phyloP scores from a whole-genome alignment of 2,797 vertebrate genomes.

The Fundulus diaphanus region DNA sequence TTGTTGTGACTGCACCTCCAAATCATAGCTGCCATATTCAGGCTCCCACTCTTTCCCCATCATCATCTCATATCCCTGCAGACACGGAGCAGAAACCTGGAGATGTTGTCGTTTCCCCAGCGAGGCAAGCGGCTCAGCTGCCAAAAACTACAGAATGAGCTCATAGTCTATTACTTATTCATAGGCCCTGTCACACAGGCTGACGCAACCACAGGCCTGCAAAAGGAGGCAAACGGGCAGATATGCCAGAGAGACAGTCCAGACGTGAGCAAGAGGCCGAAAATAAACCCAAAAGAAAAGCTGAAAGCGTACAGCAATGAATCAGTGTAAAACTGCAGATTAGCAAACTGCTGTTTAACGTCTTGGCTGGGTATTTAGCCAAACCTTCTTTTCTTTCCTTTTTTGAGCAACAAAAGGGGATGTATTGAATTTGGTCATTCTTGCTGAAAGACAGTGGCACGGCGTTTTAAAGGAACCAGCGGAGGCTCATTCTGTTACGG shows the following conservation, averaged over 20 bases:
- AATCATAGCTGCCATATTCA: slow-evolving; percentile 8
- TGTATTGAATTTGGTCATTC: neutral
- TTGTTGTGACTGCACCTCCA: slow-evolving; percentile 2
- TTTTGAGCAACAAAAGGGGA: neutral
- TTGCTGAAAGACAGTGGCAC: slow-evolving; percentile 18
- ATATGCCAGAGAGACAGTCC: slow-evolving; percentile 19
- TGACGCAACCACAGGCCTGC: slow-evolving; percentile 55
- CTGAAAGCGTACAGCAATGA: neutral
- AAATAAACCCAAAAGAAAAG: slow-evolving; percentile 14
- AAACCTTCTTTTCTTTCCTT: neutral
- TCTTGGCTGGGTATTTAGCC: slow-evolving; percentile 1
- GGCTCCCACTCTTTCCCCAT: slow-evolving; percentile 19
- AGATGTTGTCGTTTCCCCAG: slow-evolving; percentile 69
- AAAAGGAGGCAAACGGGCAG: slow-evolving; percentile 31
- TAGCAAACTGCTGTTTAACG: slow-evolving; percentile 3
- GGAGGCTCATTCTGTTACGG: neutral
- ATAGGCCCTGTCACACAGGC: slow-evolving; percentile 58
- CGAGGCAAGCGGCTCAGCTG: slow-evolving; percentile 49
- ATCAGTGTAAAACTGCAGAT: slow-evolving; percentile 2
- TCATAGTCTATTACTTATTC: slow-evolving; percentile 75
- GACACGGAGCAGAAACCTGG: slow-evolving; percentile 20
- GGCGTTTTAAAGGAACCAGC: neutral
- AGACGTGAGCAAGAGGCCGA: slow-evolving; percentile 9
- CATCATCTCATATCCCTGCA: slow-evolving; percentile 30
- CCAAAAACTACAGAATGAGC: slow-evolving; percentile 70